Conservation (phyloP, 1,140 invertebrate species). For the Chionoecetes opilio region DNA sequence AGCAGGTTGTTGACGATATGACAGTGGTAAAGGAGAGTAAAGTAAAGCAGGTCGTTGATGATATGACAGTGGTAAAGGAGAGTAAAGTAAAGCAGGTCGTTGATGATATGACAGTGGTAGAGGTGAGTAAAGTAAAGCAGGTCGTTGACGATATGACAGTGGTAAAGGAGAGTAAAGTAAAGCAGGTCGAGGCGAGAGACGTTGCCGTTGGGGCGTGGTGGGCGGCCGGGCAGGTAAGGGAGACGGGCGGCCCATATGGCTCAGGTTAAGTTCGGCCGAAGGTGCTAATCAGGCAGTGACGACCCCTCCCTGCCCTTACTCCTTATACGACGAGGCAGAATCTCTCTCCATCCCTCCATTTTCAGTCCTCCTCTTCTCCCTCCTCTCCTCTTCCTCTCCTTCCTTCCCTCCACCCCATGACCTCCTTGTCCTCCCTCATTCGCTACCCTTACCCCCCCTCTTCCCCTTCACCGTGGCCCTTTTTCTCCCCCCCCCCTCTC, state of each 20-base stretch:
- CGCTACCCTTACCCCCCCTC: background rate
- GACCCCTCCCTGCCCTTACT: slow-evolving; percentile 4
- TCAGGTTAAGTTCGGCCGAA: background rate
- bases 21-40: no score
- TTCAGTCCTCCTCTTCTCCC: background rate
- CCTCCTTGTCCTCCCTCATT: background rate
- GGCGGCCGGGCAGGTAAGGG: background rate
- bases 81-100: no score
- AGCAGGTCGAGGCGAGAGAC: background rate
- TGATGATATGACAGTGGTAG: background rate
- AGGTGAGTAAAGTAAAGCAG: background rate
- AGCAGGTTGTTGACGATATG: no score
- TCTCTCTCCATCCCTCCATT: background rate
- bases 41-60: no score
- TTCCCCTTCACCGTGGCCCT: background rate
- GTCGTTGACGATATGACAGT: no score
- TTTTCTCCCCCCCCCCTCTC: background rate
- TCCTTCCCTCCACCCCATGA: background rate
- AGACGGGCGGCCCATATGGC: background rate
- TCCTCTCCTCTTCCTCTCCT: background rate
- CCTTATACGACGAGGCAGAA: background rate
- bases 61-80: no score
- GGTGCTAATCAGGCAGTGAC: background rate
- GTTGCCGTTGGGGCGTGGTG: background rate
- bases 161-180: background rate